phyloP scores from a whole-genome alignment of 2,888 invertebrate species.

The Galerucella pusilla region DNA sequence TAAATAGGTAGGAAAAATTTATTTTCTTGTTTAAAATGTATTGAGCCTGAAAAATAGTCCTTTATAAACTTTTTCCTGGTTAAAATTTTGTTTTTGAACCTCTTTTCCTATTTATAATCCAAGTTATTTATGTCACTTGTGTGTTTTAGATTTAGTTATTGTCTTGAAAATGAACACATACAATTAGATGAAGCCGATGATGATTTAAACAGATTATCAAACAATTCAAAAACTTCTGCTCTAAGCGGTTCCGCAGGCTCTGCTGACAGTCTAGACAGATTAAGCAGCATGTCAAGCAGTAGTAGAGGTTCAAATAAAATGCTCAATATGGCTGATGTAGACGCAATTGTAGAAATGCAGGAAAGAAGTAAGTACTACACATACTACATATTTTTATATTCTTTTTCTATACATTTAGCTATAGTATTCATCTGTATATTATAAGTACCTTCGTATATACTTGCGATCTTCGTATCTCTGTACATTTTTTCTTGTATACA shows the following conservation, averaged over 20 bases:
- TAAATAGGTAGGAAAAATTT: slow-evolving; percentile 38
- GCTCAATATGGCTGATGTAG: slow-evolving; percentile 62
- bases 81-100: too few relatives aligned
- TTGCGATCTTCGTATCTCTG: slow-evolving; percentile 95
- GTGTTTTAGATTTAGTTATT: slow-evolving; percentile 45
- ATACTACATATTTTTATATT: slow-evolving; percentile 63
- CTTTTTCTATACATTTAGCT: slow-evolving; percentile 85
- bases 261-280: slow-evolving; percentile 62
- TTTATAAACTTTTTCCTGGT: too few relatives aligned
- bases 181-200: slow-evolving; percentile 41
- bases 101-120: not conserved
- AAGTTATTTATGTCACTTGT: not conserved
- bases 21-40: not conserved
- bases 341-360: slow-evolving; percentile 61
- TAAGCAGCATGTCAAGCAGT: slow-evolving; percentile 61
- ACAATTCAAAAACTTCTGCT: slow-evolving; percentile 28
- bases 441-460: slow-evolving; percentile 96
- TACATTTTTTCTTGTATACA: slow-evolving; percentile 95
- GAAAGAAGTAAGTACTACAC: slow-evolving; percentile 59
- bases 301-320: slow-evolving; percentile 61
- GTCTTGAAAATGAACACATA: slow-evolving; percentile 46
- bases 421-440: slow-evolving; percentile 98
- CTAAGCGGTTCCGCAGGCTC: slow-evolving; percentile 57
- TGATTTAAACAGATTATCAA: slow-evolving; percentile 42
- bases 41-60: too few relatives aligned